Evolutionary conservation across 30 jellyfish, hydroid and myxozoan species (phyloP).

Genomic region (Hydractinia symbiolongicarpus): DNA sequence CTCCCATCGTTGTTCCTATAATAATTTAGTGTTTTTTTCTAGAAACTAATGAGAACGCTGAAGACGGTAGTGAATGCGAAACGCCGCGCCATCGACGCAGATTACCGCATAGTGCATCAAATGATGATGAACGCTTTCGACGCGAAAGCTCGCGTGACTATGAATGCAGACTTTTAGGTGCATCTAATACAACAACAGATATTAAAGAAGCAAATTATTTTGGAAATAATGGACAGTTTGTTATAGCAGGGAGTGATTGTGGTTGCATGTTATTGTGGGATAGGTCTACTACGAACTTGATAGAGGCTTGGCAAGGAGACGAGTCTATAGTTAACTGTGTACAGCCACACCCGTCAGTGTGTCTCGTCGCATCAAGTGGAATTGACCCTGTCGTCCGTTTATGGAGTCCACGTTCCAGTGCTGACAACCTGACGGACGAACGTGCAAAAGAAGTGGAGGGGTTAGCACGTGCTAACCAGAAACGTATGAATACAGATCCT

Average conservation of each 20-base stretch:
- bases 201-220: slow-evolving; percentile 91
- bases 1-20: too few relatives aligned
- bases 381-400: slow-evolving; percentile 94
- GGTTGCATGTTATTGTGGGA: slow-evolving; percentile 96
- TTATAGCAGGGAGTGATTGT: slow-evolving; percentile 98
- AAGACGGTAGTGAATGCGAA: not conserved
- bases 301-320: slow-evolving; percentile 98
- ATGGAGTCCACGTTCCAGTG: slow-evolving; percentile 83
- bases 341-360: slow-evolving; percentile 90
- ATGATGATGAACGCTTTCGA: slow-evolving; percentile 5
- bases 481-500: slow-evolving; percentile 96
- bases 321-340: slow-evolving; percentile 93
- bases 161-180: slow-evolving; percentile 78
- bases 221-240: slow-evolving; percentile 72
- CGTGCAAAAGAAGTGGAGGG: slow-evolving; percentile 65
- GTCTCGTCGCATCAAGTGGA: slow-evolving; percentile 94
- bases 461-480: slow-evolving; percentile 87
- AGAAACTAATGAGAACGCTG: not conserved
- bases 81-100: not conserved
- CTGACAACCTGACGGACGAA: slow-evolving; percentile 33
- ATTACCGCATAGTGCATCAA: not conserved
- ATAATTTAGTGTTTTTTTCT: too few relatives aligned
- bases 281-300: slow-evolving; percentile 73
- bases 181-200: slow-evolving; percentile 94
- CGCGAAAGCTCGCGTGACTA: slow-evolving; percentile 61